These are phyloP conservation scores for Conger conger DNA, from an alignment of 2,113 vertebrate genomes.

Conservation along the genomic window DNA sequence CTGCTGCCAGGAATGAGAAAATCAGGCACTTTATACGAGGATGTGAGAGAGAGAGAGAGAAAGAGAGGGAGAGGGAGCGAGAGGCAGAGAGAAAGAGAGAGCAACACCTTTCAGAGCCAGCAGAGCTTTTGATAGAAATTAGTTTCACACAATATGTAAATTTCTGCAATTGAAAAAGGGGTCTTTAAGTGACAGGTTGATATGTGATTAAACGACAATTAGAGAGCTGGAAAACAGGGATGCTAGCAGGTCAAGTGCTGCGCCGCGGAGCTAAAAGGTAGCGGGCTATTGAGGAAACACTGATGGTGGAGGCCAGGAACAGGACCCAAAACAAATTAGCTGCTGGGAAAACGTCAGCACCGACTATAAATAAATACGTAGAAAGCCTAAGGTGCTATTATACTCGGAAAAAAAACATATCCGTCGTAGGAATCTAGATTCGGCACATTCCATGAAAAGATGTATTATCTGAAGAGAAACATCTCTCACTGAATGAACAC, in stretches of 20 bases:
- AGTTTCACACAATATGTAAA: slow-evolving; percentile 81
- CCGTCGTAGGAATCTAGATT: too few species aligned
- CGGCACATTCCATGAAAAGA: too few species aligned
- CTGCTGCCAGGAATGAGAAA: slow-evolving; percentile 55
- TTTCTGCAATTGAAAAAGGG: slow-evolving; percentile 65
- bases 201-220: slow-evolving; percentile 82
- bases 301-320: slow-evolving; percentile 60
- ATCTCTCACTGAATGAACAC: too few species aligned
- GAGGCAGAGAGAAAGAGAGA: slow-evolving; percentile 39
- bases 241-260: slow-evolving; percentile 68
- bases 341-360: slow-evolving; percentile 53
- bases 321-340: slow-evolving; percentile 73
- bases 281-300: slow-evolving; percentile 65
- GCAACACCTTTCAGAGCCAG: slow-evolving; percentile 60
- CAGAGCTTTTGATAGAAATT: slow-evolving; percentile 72
- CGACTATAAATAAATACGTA: slow-evolving; percentile 56
- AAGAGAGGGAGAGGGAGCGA: slow-evolving; percentile 31
- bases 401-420: too few species aligned
- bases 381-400: background rate
- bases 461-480: too few species aligned
- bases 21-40: slow-evolving; percentile 54
- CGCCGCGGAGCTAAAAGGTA: slow-evolving; percentile 68
- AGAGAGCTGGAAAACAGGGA: slow-evolving; percentile 72
- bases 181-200: slow-evolving; percentile 80
- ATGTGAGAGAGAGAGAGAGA: slow-evolving; percentile 53